A percentile compares a stretch with the other conserved stretches of the same genome.
Conservation (phyloP, 2,888 invertebrate genomes). For the Tetheella fluctuosa region DNA sequence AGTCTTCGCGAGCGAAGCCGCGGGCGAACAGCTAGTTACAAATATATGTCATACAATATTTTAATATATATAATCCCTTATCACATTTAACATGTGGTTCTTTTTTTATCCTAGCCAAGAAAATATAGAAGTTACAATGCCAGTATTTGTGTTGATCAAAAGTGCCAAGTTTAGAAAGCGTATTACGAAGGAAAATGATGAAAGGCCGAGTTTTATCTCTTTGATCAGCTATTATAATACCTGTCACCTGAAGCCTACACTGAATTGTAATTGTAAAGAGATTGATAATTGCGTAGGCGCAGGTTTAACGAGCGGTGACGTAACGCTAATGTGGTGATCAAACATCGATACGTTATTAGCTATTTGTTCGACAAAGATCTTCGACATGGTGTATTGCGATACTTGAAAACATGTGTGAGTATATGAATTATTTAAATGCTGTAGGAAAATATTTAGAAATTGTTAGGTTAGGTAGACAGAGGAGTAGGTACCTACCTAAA, state of each 20-base stretch:
- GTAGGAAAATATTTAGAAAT: too few relatives aligned
- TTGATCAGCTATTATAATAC: conserved; percentile 1
- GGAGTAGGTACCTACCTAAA: too few relatives aligned
- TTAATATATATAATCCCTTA: too few relatives aligned
- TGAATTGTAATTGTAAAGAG: not conserved
- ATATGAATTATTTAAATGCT: not conserved
- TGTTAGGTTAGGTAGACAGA: too few relatives aligned
- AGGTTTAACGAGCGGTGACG: conserved; percentile 4
- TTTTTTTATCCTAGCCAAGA: too few relatives aligned
- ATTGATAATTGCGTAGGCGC: conserved; percentile 5
- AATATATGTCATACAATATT: too few relatives aligned
- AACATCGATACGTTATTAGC: conserved; percentile 1
- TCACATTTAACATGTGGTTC: too few relatives aligned
- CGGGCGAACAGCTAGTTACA: too few relatives aligned
- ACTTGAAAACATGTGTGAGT: not conserved
- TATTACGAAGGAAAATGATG: not conserved
- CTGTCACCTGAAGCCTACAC: conserved; percentile 8
- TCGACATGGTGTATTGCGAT: not conserved
- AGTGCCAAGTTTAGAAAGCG: not conserved
- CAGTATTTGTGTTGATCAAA: not conserved
- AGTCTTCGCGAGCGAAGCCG: too few relatives aligned
- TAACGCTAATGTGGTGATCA: conserved; percentile 11
- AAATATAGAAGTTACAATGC: too few relatives aligned
- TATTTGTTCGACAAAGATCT: conserved; percentile 8
- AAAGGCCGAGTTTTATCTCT: not conserved